phyloP scores from a whole-genome alignment of 35 echinoderm and acorn worm genomes.

The Heliocidaris tuberculata region DNA sequence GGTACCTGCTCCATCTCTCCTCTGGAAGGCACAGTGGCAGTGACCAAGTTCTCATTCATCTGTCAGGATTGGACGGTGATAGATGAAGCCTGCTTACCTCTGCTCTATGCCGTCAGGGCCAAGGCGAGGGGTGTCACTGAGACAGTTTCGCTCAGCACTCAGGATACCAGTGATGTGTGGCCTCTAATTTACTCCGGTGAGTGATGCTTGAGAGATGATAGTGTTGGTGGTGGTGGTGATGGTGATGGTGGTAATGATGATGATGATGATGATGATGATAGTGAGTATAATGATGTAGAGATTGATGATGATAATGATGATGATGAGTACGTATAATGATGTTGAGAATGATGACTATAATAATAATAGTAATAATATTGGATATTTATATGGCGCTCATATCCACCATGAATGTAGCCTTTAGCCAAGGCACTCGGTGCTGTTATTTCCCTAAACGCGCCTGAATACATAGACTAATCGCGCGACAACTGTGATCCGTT shows the following conservation, averaged over 20 bases:
- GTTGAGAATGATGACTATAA: not conserved
- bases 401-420: no score
- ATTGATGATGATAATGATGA: not conserved
- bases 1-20: not conserved
- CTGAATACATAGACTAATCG: no score
- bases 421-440: no score
- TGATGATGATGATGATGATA: not conserved
- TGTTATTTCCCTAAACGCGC: no score
- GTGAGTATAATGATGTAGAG: not conserved
- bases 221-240: not conserved
- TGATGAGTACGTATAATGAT: not conserved
- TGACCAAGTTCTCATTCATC: not conserved
- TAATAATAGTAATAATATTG: no score
- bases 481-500: no score
- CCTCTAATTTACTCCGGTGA: not conserved
- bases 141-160: not conserved
- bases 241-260: not conserved
- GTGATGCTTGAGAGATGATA: not conserved
- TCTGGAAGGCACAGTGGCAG: not conserved
- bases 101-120: not conserved
- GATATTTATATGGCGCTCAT: no score
- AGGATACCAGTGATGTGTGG: not conserved
- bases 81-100: not conserved
- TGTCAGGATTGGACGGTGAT: conserved; percentile 6
- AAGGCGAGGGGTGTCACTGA: not conserved